Evolutionary conservation across 53 echinoderm and acorn worm species (phyloP).

Genomic region (Apostichopus leukothele): DNA sequence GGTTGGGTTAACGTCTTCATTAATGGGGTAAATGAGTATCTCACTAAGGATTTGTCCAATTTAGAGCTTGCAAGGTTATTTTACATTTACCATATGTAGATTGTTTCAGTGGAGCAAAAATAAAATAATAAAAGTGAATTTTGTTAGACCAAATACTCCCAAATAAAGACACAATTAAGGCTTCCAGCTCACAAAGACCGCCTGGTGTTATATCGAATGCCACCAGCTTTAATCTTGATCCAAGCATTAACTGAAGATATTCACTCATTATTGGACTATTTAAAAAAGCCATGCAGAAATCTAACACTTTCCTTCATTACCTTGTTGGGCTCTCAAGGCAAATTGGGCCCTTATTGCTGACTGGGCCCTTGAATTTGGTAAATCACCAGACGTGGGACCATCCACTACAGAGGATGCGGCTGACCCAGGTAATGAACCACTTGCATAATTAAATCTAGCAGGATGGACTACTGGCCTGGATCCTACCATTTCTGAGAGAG

Average conservation of each 20-base stretch:
- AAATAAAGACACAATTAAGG: no score
- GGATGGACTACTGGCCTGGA: conserved; percentile 36
- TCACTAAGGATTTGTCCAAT: no score
- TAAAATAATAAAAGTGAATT: no score
- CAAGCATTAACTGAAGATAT: not conserved
- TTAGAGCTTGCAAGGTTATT: no score
- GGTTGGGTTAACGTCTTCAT: no score
- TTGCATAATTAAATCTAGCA: conserved; percentile 36
- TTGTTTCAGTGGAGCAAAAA: no score
- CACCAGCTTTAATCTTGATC: not conserved
- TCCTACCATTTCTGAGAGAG: not conserved
- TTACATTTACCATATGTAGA: no score
- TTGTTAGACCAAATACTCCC: no score
- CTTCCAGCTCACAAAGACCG: no score
- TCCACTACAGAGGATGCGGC: conserved; percentile 30
- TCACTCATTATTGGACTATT: no score
- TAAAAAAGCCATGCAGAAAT: not conserved
- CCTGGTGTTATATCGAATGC: no score
- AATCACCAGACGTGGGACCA: not conserved
- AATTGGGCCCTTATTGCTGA: not conserved
- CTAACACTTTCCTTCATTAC: not conserved
- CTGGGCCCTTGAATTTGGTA: not conserved
- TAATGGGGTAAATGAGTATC: no score
- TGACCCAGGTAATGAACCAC: conserved; percentile 25
- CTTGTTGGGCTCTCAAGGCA: conserved; percentile 6